phyloP scores from a whole-genome alignment of 2,797 vertebrate genomes.

The Eurystomus glaucurus region DNA sequence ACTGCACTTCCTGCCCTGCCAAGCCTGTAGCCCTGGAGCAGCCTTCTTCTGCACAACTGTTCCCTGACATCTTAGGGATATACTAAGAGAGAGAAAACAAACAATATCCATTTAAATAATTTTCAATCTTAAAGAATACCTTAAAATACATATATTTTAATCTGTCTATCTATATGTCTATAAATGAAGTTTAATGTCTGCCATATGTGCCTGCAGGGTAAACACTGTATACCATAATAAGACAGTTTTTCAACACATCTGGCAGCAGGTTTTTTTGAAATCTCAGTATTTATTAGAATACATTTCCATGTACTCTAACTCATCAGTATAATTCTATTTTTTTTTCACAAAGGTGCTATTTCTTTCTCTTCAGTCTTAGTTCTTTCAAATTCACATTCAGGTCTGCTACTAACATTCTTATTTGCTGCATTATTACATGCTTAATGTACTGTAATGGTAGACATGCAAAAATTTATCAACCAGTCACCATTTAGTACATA shows the following conservation, averaged over 20 bases:
- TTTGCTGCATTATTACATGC: background rate
- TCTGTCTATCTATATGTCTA: background rate
- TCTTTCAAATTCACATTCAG: background rate
- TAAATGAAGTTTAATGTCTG: background rate
- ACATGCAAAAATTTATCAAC: background rate
- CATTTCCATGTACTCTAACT: background rate
- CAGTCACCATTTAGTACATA: background rate
- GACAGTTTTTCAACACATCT: background rate
- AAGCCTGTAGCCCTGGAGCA: background rate
- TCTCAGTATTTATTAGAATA: background rate
- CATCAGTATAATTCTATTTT: background rate
- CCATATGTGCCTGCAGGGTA: background rate
- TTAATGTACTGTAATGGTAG: background rate
- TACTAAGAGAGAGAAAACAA: background rate
- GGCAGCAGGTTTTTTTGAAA: background rate
- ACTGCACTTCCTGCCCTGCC: rapidly evolving
- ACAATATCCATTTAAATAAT: background rate
- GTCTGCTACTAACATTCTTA: background rate
- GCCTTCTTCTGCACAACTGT: rapidly evolving
- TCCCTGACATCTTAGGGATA: background rate
- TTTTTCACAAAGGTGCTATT: background rate
- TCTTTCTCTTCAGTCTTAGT: background rate
- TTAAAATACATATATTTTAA: background rate
- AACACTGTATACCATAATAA: background rate
- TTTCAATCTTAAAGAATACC: background rate